phyloP scores from a whole-genome alignment of 1,140 invertebrate species.

The Anthonomus grandis region DNA sequence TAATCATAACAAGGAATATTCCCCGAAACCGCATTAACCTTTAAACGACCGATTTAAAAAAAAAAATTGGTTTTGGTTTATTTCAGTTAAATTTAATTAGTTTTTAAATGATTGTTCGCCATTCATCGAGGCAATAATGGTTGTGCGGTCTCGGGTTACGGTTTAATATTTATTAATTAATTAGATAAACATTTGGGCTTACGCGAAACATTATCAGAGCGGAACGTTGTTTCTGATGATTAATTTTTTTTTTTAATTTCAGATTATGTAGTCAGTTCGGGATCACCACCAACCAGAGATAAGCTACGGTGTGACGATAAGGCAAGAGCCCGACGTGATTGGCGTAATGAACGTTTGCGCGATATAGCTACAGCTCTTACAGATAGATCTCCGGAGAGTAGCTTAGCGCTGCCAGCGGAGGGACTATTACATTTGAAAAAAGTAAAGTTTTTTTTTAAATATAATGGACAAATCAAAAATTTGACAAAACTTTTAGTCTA shows the following conservation, averaged over 20 bases:
- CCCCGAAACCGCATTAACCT: conserved; percentile 7
- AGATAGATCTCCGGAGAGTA: conserved; percentile 50
- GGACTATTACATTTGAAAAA: conserved; percentile 84
- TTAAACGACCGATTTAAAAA: too few species aligned
- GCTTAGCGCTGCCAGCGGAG: conserved; percentile 62
- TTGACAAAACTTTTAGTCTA: too few species aligned
- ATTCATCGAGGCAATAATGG: too few species aligned
- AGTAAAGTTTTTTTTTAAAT: conserved; percentile 30
- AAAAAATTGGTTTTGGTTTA: too few species aligned
- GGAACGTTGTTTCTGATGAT: too few species aligned
- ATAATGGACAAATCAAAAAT: too few species aligned
- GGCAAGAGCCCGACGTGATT: conserved; percentile 53
- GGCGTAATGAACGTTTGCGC: conserved; percentile 64
- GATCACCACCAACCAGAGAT: conserved; percentile 69
- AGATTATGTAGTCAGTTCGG: conserved; percentile 59
- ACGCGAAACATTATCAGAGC: too few species aligned
- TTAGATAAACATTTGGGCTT: too few species aligned
- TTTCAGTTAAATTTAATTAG: neutral
- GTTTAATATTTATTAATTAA: neutral
- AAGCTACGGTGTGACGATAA: conserved; percentile 71
- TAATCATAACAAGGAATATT: conserved; percentile 8
- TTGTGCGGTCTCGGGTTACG: neutral
- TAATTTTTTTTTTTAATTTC: conserved; percentile 20
- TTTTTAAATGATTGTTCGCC: too few species aligned
- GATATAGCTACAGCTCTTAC: conserved; percentile 72